These are phyloP conservation scores for Apodemus speciosus DNA, from an alignment of 2,113 vertebrate species.

Conservation along the genomic window DNA sequence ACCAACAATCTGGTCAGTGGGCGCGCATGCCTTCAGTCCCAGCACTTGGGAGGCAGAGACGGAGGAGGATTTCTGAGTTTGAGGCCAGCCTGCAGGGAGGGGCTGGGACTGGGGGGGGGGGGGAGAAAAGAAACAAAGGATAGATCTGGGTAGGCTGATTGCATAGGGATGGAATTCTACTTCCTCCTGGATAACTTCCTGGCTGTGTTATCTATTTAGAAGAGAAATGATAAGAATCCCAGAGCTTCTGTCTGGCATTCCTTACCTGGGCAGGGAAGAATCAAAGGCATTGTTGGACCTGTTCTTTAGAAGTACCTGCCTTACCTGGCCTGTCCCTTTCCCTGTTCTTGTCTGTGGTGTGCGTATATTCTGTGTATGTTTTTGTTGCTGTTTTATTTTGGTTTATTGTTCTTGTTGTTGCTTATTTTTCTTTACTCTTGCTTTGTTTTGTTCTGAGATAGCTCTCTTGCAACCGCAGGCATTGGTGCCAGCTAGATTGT, in stretches of 20 bases:
- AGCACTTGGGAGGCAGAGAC: too few relatives aligned
- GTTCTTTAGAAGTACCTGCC: neutral
- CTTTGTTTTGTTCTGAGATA: neutral
- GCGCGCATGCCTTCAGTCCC: too few relatives aligned
- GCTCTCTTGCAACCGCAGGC: neutral
- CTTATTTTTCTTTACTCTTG: neutral
- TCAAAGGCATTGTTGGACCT: neutral
- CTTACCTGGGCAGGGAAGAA: too few relatives aligned
- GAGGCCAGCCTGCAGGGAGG: too few relatives aligned
- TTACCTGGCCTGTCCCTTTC: neutral
- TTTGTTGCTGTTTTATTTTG: neutral
- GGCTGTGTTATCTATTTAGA: neutral
- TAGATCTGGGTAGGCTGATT: neutral
- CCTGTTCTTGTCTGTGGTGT: neutral
- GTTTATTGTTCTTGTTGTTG: neutral
- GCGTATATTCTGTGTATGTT: too few relatives aligned
- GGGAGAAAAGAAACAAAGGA: neutral
- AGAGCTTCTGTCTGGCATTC: neutral
- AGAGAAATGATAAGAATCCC: neutral
- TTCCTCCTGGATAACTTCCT: neutral
- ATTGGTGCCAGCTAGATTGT: neutral
- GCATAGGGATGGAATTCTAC: neutral
- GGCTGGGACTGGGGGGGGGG: too few relatives aligned
- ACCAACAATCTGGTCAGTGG: neutral
- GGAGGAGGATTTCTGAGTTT: too few relatives aligned